phyloP scores from a whole-genome alignment of 2,797 vertebrate genomes.

The Lagodon rhomboides region DNA sequence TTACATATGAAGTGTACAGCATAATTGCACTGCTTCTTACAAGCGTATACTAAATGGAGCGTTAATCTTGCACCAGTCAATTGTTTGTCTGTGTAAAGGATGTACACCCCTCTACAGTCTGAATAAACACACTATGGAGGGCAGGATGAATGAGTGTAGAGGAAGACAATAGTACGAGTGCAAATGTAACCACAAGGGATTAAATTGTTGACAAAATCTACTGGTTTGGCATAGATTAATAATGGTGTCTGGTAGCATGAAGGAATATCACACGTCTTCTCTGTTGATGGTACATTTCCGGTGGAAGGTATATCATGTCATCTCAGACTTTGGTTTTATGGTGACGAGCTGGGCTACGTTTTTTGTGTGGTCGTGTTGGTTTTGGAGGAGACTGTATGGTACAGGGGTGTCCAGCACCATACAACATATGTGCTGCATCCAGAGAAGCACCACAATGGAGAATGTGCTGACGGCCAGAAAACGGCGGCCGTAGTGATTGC shows the following conservation, averaged over 20 bases:
- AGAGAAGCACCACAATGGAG: conserved; percentile 69
- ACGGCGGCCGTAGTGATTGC: conserved; percentile 57
- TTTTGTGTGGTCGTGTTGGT: conserved; percentile 38
- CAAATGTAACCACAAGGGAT: background rate
- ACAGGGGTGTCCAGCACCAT: conserved; percentile 25
- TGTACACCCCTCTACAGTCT: background rate
- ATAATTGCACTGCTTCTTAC: background rate
- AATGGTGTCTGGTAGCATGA: background rate
- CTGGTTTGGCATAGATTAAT: background rate
- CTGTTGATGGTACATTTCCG: background rate
- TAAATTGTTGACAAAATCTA: background rate
- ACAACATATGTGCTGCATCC: conserved; percentile 72
- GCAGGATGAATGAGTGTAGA: background rate
- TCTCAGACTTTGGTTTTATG: conserved; percentile 4
- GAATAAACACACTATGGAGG: background rate
- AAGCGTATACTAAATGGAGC: background rate
- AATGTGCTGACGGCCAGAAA: conserved; percentile 79
- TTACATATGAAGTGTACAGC: background rate
- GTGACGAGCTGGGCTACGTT: background rate
- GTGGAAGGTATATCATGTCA: conserved; percentile 1
- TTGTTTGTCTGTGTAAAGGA: conserved; percentile 15
- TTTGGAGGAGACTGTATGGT: conserved; percentile 44
- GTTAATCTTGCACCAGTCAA: conserved; percentile 9
- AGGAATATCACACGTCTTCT: background rate
- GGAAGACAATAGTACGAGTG: background rate